Conservation (phyloP, 1,140 invertebrate species). For the Ptiloglossa arizonensis region DNA sequence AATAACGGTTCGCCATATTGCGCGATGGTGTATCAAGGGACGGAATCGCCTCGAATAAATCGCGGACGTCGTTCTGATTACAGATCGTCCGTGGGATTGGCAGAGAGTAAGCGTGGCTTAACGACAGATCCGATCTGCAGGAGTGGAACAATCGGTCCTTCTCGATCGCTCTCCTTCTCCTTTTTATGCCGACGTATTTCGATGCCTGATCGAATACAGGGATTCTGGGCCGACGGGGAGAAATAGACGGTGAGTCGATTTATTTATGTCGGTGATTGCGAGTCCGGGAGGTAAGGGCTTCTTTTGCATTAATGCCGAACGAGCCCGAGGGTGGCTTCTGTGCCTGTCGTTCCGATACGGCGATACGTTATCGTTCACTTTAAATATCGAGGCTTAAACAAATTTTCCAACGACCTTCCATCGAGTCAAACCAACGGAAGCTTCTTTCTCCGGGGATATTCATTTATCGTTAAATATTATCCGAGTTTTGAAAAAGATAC, state of each 20-base stretch:
- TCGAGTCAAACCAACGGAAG: background rate
- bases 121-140: conserved; percentile 60
- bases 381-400: conserved; percentile 24
- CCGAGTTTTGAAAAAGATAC: too few species aligned
- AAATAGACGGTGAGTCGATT: conserved; percentile 63
- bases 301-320: conserved; percentile 62
- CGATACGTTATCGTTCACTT: conserved; percentile 19
- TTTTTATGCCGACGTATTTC: conserved; percentile 58
- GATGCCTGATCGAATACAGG: conserved; percentile 64
- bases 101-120: conserved; percentile 66
- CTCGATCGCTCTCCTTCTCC: conserved; percentile 48
- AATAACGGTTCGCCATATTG: conserved; percentile 43
- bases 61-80: conserved; percentile 60
- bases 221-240: conserved; percentile 57
- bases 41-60: conserved; percentile 59
- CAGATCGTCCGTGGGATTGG: conserved; percentile 59
- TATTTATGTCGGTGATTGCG: conserved; percentile 68
- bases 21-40: conserved; percentile 42
- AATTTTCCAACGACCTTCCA: background rate
- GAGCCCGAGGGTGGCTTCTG: conserved; percentile 41
- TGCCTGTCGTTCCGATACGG: conserved; percentile 35
- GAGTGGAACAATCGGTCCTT: conserved; percentile 57
- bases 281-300: conserved; percentile 51
- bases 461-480: too few species aligned
- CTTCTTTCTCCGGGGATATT: background rate